Evolutionary conservation across 1,140 invertebrate genomes (phyloP), one percentile per base, ranked within the genome.

Genomic region (Protaetia brevitarsis): DNA sequence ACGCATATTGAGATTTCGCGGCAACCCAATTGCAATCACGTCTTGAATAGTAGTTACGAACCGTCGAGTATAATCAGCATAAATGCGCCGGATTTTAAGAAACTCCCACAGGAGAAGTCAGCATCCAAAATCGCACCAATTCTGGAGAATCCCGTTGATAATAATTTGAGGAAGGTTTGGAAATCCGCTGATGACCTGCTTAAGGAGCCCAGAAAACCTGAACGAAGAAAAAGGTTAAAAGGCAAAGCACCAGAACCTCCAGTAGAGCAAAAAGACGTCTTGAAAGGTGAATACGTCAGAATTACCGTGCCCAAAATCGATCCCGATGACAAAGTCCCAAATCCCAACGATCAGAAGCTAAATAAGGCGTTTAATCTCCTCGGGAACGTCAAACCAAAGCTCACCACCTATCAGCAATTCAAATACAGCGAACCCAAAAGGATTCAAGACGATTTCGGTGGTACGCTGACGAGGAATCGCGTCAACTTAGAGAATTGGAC

Each of bases 1-100:
- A 80, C 78, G 2, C 79, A 80, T 59, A 79, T 80, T 56, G 72
- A 79, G 63, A 78, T 80, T 3, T 73, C 75, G 5, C 69, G 74
- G 13, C 72, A 76, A 51, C 70, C 68, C 31, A 64, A 62, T 23
- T 61, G 41, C 34, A 70, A 67, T 21, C 13, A 61, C 8, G 13
- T 36, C 23, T 29, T 63, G 1, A 19, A 27, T 19, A 4, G 58
- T 7, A 64, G 64, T 28, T 58, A 66, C 5, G 72, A 70, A 16
- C 70, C 67, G 8, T 73, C 69, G 2, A 74, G 71, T 29, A 74
- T 78, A 1, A 73, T 78, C 11, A 78, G 74, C 41, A 71, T 78
- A 7, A 75, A 73, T 31, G 74, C 74, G 8, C 75, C 77, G n/a
- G 73, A 76, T 29, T 58, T 10, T 13, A 61, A 30, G 16, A 61